A percentile compares a stretch with the other conserved stretches of the same genome.
Conservation (phyloP, 1,140 invertebrate genomes). For the Mya arenaria region DNA sequence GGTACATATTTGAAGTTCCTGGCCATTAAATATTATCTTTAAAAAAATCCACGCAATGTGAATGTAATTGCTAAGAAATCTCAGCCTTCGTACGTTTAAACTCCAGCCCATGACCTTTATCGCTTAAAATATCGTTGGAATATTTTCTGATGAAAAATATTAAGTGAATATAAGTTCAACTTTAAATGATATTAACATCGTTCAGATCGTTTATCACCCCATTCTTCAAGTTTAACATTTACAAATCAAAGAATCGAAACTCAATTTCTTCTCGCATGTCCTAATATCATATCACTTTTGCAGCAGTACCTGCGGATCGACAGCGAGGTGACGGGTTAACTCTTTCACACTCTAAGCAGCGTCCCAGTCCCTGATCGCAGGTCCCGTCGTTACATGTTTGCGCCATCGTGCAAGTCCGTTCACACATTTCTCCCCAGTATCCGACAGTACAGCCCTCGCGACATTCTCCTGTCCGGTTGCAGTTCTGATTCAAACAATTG, state of each 20-base stretch:
- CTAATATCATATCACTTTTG: not conserved
- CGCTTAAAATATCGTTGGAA: not conserved
- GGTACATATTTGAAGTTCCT: no score
- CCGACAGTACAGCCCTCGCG: slow-evolving; percentile 10
- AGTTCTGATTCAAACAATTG: slow-evolving; percentile 22
- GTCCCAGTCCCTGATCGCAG: slow-evolving; percentile 4
- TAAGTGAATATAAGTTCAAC: not conserved
- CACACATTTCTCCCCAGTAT: slow-evolving; percentile 36
- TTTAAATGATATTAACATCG: not conserved
- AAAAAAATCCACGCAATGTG: no score
- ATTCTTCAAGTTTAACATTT: no score
- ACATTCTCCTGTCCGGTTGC: slow-evolving; percentile 22
- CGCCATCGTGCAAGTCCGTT: not conserved
- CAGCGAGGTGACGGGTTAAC: slow-evolving; percentile 16
- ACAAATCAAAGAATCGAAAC: no score
- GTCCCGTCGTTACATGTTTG: slow-evolving; percentile 29
- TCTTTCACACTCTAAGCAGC: slow-evolving; percentile 17
- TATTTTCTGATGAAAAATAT: not conserved
- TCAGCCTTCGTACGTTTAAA: no score
- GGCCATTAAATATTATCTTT: no score
- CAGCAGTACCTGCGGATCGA: slow-evolving; percentile 31
- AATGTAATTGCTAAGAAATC: no score
- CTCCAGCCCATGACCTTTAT: no score
- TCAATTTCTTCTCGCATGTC: not conserved
- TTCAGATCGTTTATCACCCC: not conserved